phyloP scores from a whole-genome alignment of 2,888 invertebrate species.

The Notodonta dromedarius region DNA sequence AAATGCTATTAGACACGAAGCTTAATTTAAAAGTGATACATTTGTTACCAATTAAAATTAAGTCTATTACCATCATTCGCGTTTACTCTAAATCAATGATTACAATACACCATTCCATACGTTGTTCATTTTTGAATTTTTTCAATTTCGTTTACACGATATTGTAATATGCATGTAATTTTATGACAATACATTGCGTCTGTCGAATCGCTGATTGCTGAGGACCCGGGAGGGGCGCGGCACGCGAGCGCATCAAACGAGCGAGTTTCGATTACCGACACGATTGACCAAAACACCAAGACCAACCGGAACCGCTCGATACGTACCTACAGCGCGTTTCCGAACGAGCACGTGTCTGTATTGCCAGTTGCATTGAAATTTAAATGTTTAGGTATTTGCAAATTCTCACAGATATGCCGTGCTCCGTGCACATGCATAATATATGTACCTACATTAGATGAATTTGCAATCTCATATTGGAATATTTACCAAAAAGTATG shows the following conservation, averaged over 20 bases:
- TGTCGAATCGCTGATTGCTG: constrained; percentile 70
- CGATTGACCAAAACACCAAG: constrained; percentile 62
- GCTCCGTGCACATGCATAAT: too few relatives aligned
- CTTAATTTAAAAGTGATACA: too few relatives aligned
- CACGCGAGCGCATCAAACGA: constrained; percentile 65
- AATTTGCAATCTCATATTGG: too few relatives aligned
- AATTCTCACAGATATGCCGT: background rate
- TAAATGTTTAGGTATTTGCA: background rate
- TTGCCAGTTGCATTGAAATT: constrained; percentile 1
- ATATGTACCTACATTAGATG: too few relatives aligned
- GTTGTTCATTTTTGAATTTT: constrained; percentile 13
- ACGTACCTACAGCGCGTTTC: constrained; percentile 46
- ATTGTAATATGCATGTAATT: constrained; percentile 53
- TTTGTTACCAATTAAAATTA: constrained; percentile 8
- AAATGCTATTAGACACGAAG: too few relatives aligned
- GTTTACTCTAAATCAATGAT: too few relatives aligned
- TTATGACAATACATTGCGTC: constrained; percentile 48
- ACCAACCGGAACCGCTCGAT: constrained; percentile 65
- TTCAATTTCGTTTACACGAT: constrained; percentile 27
- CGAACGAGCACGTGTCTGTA: constrained; percentile 69
- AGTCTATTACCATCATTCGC: constrained; percentile 15
- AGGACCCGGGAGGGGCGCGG: constrained; percentile 46
- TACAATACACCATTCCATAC: too few relatives aligned
- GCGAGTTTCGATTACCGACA: constrained; percentile 58
- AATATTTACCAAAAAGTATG: too few relatives aligned